phyloP scores from a whole-genome alignment of 2,797 vertebrate genomes.

The Ciconia nigra region DNA sequence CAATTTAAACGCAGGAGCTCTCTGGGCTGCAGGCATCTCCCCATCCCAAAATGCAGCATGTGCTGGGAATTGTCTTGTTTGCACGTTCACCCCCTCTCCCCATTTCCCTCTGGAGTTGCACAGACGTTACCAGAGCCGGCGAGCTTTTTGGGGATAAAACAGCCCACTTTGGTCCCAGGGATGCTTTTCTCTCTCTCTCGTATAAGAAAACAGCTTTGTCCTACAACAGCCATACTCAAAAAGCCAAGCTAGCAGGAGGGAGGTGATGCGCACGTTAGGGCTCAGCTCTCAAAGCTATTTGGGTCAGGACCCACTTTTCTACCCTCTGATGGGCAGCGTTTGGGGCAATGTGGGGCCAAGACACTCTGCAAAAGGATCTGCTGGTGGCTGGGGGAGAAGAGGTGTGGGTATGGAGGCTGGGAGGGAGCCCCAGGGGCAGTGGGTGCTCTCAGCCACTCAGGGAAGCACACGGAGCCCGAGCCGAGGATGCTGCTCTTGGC shows the following conservation, averaged over 20 bases:
- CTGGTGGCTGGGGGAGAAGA: background rate
- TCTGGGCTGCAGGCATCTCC: background rate
- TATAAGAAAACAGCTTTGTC: background rate
- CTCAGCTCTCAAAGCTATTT: background rate
- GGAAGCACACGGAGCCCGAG: background rate
- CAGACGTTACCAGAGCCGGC: background rate
- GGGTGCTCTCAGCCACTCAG: fast-evolving
- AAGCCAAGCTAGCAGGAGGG: background rate
- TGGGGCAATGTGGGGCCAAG: fast-evolving
- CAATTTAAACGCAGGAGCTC: background rate
- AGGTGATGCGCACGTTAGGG: fast-evolving
- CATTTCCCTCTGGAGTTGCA: background rate
- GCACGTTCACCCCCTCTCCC: background rate
- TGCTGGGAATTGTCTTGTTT: background rate
- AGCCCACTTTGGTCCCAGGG: background rate
- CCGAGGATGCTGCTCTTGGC: background rate
- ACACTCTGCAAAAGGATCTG: fast-evolving
- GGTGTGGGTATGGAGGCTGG: background rate
- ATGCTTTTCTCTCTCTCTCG: background rate
- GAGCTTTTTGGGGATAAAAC: background rate
- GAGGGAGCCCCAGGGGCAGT: background rate
- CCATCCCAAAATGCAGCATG: background rate
- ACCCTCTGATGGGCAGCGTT: fast-evolving
- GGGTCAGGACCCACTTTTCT: background rate
- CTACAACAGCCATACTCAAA: background rate